Evolutionary conservation across 2,888 invertebrate species (phyloP), one percentile per base, ranked within the genome.

Genomic region (Chesias legatella): DNA sequence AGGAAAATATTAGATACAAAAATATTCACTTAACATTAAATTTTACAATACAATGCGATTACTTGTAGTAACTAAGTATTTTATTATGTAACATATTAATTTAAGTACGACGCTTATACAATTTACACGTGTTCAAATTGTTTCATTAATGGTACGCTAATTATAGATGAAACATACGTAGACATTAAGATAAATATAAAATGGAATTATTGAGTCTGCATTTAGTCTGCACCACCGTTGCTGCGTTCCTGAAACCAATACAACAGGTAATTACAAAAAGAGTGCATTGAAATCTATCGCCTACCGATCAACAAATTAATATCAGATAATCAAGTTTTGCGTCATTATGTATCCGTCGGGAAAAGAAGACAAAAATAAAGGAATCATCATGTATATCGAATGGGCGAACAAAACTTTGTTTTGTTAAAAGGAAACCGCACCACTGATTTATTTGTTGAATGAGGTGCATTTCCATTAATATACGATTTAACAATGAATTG

Each of bases 331-430:
- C 39, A 21, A 53, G 3, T 52, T 56, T 51, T 73, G 56, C 73
- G 55, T 73, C 79, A 78, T 55, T 76, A 80, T 83, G 51, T 56
- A 56, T 85, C 84, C 77, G 85, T 73, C 77, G 79, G 79, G 79
- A 81, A 79, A 81, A 81, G 79, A 79, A 79, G 81, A 79, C 79
- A 76, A 76, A 68, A 66, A 53, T 13, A 38, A 49, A 17, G 33
- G 43, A 65, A 64, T 76, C 72, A 74, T 73, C 74, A 73, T 63
- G 13, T 36, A 17, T n/a, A n/a, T n/a, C n/a, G n/a, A 17, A 17
- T 17, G 2, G 5, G 13, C 13, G 2, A 17, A 2, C 2, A 3
- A 3, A 17, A 8, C 9, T 25, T 8, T 8, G n/a, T n/a, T n/a
- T n/a, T n/a, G n/a, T n/a, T n/a, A n/a, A n/a, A n/a, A n/a, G n/a